Evolutionary conservation across 2,113 vertebrate genomes (phyloP).

Genomic region (Thalassarche chlororhynchos): DNA sequence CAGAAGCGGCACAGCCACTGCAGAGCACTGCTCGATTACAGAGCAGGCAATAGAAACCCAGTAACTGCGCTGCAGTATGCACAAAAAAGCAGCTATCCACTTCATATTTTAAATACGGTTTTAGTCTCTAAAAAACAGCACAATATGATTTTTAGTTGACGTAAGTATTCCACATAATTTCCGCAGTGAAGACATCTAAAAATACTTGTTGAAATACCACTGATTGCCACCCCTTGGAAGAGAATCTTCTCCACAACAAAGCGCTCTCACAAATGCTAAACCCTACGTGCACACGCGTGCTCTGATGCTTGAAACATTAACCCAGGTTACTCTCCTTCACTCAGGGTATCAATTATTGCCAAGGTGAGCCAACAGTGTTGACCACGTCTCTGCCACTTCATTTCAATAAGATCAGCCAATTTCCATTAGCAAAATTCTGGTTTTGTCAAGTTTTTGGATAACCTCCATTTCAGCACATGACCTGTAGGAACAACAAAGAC

Average conservation of each 20-base stretch:
- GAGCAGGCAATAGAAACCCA: background rate
- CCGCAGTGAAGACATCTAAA: background rate
- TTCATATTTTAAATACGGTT: background rate
- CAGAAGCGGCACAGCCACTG: background rate
- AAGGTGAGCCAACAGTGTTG: background rate
- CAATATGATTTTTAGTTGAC: background rate
- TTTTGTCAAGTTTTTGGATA: background rate
- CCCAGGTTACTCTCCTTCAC: background rate
- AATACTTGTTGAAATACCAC: constrained; percentile 16
- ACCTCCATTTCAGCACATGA: background rate
- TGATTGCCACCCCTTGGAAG: background rate
- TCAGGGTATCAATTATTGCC: background rate
- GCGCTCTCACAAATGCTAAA: background rate
- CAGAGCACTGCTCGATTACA: background rate
- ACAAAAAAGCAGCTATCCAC: background rate
- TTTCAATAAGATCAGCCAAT: background rate
- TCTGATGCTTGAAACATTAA: background rate
- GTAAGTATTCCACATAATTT: background rate
- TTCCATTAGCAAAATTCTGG: constrained; percentile 7
- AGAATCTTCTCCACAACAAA: background rate
- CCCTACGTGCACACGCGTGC: accelerated
- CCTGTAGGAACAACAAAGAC: background rate
- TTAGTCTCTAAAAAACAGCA: background rate
- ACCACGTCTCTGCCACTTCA: background rate
- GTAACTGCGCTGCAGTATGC: background rate